phyloP scores from a whole-genome alignment of 2,888 invertebrate genomes.

The Mythimna albipuncta region DNA sequence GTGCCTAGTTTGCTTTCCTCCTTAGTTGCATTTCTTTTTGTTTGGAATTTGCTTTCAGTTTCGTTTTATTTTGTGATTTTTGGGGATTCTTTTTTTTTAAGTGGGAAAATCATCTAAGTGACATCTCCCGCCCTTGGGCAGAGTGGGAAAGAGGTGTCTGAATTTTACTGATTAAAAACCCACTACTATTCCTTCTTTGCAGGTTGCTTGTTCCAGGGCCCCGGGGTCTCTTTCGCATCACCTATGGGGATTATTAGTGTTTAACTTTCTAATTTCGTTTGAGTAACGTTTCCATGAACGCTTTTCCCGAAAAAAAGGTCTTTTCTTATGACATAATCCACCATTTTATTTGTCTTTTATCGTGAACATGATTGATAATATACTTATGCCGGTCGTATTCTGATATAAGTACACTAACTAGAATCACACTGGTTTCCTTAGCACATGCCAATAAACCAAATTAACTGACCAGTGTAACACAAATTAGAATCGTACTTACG shows the following conservation, averaged over 20 bases:
- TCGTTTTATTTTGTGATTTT: neutral
- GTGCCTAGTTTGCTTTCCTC: neutral
- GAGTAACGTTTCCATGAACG: neutral
- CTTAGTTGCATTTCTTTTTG: neutral
- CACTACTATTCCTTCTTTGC: too few relatives aligned
- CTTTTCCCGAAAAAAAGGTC: neutral
- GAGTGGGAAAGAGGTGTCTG: too few relatives aligned
- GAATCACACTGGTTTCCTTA: slow-evolving; percentile 11
- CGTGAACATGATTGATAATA: neutral
- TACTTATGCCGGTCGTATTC: neutral
- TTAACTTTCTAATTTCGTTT: neutral
- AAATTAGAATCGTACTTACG: slow-evolving; percentile 52
- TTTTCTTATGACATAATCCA: neutral
- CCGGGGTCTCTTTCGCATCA: too few relatives aligned
- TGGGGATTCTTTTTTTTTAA: neutral
- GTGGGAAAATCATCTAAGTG: too few relatives aligned
- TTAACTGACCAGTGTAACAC: slow-evolving; percentile 8
- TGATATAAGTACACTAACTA: slow-evolving; percentile 1
- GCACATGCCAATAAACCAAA: slow-evolving; percentile 1
- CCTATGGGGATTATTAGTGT: neutral
- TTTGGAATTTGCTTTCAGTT: neutral
- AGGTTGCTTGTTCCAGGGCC: too few relatives aligned
- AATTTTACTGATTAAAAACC: too few relatives aligned
- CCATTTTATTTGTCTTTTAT: neutral
- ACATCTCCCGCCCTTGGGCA: too few relatives aligned